These are phyloP conservation scores for Drosophila pseudotakahashii DNA, from an alignment of 2,888 invertebrate species.

Conservation along the genomic window DNA sequence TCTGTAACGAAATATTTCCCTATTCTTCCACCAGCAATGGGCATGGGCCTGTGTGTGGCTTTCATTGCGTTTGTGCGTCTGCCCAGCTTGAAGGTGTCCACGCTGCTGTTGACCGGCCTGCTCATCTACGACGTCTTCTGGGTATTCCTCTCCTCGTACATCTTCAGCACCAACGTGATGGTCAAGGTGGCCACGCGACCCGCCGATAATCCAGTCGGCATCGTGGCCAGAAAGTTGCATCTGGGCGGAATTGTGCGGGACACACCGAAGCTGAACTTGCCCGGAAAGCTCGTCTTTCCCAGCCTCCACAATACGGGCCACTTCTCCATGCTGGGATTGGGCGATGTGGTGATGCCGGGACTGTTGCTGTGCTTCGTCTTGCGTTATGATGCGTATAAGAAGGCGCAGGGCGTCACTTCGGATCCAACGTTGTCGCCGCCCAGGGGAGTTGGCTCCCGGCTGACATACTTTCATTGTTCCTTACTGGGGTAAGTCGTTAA, in stretches of 20 bases:
- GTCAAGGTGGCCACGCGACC: constrained; percentile 95
- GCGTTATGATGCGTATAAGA: constrained; percentile 98
- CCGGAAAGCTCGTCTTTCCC: constrained; percentile 98
- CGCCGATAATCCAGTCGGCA: constrained; percentile 96
- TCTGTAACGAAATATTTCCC: neutral
- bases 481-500: constrained; percentile 89
- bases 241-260: constrained; percentile 95
- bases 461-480: constrained; percentile 99
- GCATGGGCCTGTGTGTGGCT: constrained; percentile 98
- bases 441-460: constrained; percentile 87
- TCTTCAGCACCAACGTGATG: constrained; percentile 99
- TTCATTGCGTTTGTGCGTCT: constrained; percentile 98
- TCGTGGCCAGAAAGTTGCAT: constrained; percentile 96
- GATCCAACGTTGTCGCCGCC: constrained; percentile 87
- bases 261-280: constrained; percentile 97
- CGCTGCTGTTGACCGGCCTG: constrained; percentile 95
- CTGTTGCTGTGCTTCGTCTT: constrained; percentile 97
- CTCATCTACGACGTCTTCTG: constrained; percentile 99
- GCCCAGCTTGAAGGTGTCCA: constrained; percentile 98
- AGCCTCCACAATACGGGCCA: constrained; percentile 98
- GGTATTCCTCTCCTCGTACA: constrained; percentile 99
- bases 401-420: constrained; percentile 87
- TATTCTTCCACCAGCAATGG: constrained; percentile 90
- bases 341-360: constrained; percentile 97
- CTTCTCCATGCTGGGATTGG: constrained; percentile 97